Base-by-base conservation (phyloP, 2,113 vertebrate species). In the Carassius gibelio region DNA sequence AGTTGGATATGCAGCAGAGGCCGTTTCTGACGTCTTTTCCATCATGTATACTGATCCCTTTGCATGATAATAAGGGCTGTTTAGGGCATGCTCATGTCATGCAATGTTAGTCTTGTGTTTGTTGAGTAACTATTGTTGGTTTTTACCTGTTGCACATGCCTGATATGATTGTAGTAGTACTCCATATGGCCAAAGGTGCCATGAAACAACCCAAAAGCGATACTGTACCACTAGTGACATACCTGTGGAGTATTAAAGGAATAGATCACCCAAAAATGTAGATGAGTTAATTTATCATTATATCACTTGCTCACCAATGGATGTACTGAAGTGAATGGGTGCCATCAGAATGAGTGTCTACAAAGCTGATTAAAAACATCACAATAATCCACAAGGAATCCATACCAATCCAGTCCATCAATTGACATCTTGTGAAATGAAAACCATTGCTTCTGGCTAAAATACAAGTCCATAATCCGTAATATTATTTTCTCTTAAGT, bases 41-140 rank as follows among this genome's bases (percentile, higher is more conserved):
- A 74, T 86, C 84, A 52, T 74, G 64, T 42, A 52, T 85, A 64
- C 36, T 71, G 42, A 75, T 77, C 83, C 85, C 85, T 83, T 81
- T 91, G 90, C 90, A 89, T 88, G 88, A 84, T 62, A 74, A 81
- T 59, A 91, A 91, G 90, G 87, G 90, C 89, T 90, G 88, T 83
- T 89, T 87, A 89, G 75, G 86, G 86, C 84, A 87, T 87, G 84
- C 87, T 87, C 72, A 84, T 87, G 85, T 87, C 74, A 77, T 89
- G 80, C 66, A 62, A 30, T 57, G 82, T 81, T 80, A 71, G 87
- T 84, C 81, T 68, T 14, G 76, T 90, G 83, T 86, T 76, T 83
- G 82, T 87, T 75, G 64, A 59, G 84, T 57, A 62, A 71, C 79
- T 86, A 50, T 81, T 61, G 85, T 88, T 80, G 82, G 75, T 88